Percentiles rank a stretch among this genome's conserved stretches.
These are phyloP conservation scores for Drosophila acutilabella DNA, from an alignment of 2,888 invertebrate genomes.

Conservation along the genomic window DNA sequence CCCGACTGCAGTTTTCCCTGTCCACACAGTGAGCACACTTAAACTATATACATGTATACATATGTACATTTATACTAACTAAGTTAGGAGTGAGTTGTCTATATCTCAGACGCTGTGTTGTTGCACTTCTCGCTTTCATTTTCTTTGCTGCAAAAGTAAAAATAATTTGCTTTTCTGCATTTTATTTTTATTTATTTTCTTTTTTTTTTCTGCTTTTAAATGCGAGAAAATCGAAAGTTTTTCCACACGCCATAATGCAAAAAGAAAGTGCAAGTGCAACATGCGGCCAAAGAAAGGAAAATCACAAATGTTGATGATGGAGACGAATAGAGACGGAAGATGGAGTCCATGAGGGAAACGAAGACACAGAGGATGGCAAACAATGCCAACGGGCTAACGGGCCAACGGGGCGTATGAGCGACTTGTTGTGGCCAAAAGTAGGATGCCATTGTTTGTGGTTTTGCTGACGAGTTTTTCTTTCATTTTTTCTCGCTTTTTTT, in stretches of 20 bases:
- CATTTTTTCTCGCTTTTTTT: not conserved
- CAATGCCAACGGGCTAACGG: constrained; percentile 67
- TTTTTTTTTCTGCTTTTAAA: constrained; percentile 27
- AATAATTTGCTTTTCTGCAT: constrained; percentile 58
- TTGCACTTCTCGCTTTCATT: constrained; percentile 78
- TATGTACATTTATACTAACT: constrained; percentile 22
- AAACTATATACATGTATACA: not conserved
- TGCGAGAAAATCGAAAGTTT: constrained; percentile 84
- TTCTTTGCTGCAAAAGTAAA: constrained; percentile 66
- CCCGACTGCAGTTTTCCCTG: constrained; percentile 44
- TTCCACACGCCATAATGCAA: constrained; percentile 84
- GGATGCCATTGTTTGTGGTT: constrained; percentile 76
- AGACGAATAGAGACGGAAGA: constrained; percentile 18
- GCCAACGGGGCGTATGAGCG: constrained; percentile 76
- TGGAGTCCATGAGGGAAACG: constrained; percentile 65
- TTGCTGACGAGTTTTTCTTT: constrained; percentile 48
- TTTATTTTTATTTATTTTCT: constrained; percentile 12
- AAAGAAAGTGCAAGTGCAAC: constrained; percentile 85
- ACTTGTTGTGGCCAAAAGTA: constrained; percentile 77
- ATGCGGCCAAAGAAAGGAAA: constrained; percentile 71
- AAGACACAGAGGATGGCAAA: constrained; percentile 41
- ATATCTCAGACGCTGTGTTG: constrained; percentile 41
- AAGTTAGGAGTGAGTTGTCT: constrained; percentile 49
- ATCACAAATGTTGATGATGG: constrained; percentile 25
- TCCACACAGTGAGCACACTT: constrained; percentile 9